phyloP scores from a whole-genome alignment of 2,888 invertebrate genomes.

The Tridacna crocea region DNA sequence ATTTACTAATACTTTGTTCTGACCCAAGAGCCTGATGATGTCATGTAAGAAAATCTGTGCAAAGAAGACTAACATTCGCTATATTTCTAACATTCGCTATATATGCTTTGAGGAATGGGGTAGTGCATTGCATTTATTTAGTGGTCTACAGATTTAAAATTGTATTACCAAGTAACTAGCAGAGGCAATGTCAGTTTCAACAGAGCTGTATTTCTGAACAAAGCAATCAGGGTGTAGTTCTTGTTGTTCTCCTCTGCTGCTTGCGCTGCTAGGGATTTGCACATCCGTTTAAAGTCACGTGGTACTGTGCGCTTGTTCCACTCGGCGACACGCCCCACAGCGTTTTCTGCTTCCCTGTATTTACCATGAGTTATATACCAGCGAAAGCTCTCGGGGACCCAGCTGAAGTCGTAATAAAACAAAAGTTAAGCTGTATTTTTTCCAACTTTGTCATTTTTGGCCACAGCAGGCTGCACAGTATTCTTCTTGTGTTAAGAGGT shows the following conservation, averaged over 20 bases:
- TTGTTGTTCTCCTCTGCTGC: constrained; percentile 5
- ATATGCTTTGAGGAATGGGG: too few species aligned
- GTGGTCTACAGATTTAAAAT: too few species aligned
- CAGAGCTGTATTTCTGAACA: constrained; percentile 32
- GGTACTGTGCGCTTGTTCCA: constrained; percentile 36
- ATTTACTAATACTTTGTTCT: too few species aligned
- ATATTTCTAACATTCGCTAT: too few species aligned
- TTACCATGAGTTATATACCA: constrained; percentile 55
- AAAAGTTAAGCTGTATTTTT: neutral
- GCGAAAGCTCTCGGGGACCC: constrained; percentile 62
- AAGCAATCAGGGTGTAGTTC: constrained; percentile 27
- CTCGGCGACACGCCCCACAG: constrained; percentile 41
- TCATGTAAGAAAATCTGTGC: too few species aligned
- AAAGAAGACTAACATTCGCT: too few species aligned
- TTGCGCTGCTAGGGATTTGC: constrained; percentile 14
- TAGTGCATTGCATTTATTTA: too few species aligned
- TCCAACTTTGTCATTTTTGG: too few species aligned
- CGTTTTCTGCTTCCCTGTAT: constrained; percentile 45
- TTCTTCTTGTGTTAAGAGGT: too few species aligned
- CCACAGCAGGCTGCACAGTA: too few species aligned
- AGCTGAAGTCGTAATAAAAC: neutral
- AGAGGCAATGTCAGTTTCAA: constrained; percentile 36
- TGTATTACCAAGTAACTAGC: constrained; percentile 28
- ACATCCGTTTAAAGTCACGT: constrained; percentile 23
- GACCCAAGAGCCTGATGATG: too few species aligned